These are phyloP conservation scores for Brachyalestes nurse DNA, from an alignment of 2,797 vertebrate species.

Conservation along the genomic window DNA sequence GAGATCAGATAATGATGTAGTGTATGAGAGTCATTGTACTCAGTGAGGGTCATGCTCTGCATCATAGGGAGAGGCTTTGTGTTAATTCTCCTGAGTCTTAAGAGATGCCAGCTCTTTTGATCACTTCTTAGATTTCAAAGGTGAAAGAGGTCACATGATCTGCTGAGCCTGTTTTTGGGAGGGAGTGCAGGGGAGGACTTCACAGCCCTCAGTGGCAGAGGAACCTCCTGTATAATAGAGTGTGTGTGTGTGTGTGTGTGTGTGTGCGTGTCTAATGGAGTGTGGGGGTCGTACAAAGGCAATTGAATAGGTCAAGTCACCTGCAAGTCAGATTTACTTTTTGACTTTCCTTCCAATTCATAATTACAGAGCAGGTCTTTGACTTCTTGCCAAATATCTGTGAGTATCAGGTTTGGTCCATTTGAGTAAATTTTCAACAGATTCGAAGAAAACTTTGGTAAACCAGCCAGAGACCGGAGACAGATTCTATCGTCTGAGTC, in stretches of 20 bases:
- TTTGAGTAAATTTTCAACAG: not conserved
- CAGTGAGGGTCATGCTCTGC: constrained; percentile 48
- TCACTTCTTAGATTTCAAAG: constrained; percentile 72
- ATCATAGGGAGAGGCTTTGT: constrained; percentile 55
- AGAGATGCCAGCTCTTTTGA: constrained; percentile 66
- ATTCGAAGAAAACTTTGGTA: not conserved
- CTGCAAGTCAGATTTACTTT: constrained; percentile 28
- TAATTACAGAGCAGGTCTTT: not conserved
- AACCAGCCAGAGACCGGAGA: not conserved
- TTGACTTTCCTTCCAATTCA: constrained; percentile 3
- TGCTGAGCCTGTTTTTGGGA: constrained; percentile 49
- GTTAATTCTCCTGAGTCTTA: constrained; percentile 50
- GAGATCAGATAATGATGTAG: constrained; percentile 21
- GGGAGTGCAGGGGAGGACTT: constrained; percentile 43
- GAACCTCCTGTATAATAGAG: constrained; percentile 57
- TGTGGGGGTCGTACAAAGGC: constrained; percentile 13
- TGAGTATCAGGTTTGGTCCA: not conserved
- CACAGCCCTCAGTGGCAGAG: constrained; percentile 57
- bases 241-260: constrained; percentile 22
- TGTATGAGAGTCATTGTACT: constrained; percentile 51
- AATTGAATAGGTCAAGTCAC: constrained; percentile 19
- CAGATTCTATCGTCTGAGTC: not conserved
- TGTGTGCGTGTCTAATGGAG: not conserved
- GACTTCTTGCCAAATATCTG: not conserved
- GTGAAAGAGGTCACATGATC: constrained; percentile 73